phyloP scores from a whole-genome alignment of 2,797 vertebrate species.

The Betta splendens region DNA sequence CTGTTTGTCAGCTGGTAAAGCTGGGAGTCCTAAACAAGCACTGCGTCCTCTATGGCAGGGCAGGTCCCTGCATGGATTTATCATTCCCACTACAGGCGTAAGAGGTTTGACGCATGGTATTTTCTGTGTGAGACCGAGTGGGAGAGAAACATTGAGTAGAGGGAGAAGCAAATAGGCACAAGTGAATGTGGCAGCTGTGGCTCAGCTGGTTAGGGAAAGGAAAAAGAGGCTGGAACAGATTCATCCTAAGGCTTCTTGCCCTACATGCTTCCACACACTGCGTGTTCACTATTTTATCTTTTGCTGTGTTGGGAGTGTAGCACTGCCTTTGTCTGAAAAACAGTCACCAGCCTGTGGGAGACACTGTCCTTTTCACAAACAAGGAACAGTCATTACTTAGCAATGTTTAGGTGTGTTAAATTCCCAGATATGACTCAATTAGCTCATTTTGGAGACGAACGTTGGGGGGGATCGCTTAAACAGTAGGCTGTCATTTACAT shows the following conservation, averaged over 20 bases:
- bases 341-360: constrained; percentile 27
- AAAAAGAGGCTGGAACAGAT: constrained; percentile 73
- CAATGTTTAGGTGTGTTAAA: not conserved
- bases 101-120: constrained; percentile 66
- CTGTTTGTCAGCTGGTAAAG: constrained; percentile 31
- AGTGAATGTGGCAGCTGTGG: constrained; percentile 66
- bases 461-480: not conserved
- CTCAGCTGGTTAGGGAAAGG: constrained; percentile 73
- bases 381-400: constrained; percentile 11
- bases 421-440: constrained; percentile 6
- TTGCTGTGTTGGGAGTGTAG: constrained; percentile 25
- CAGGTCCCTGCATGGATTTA: constrained; percentile 69
- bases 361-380: constrained; percentile 27
- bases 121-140: constrained; percentile 26
- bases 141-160: constrained; percentile 2
- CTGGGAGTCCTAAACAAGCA: constrained; percentile 27
- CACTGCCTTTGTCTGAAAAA: constrained; percentile 32
- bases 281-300: constrained; percentile 62
- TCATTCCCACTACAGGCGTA: constrained; percentile 65
- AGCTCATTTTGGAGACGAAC: not conserved
- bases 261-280: constrained; percentile 57
- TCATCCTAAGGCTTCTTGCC: constrained; percentile 76
- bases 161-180: constrained; percentile 19
- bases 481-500: not conserved
- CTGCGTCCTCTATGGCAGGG: constrained; percentile 44